phyloP scores from a whole-genome alignment of 2,797 vertebrate genomes.

The Pelobates cultripes region DNA sequence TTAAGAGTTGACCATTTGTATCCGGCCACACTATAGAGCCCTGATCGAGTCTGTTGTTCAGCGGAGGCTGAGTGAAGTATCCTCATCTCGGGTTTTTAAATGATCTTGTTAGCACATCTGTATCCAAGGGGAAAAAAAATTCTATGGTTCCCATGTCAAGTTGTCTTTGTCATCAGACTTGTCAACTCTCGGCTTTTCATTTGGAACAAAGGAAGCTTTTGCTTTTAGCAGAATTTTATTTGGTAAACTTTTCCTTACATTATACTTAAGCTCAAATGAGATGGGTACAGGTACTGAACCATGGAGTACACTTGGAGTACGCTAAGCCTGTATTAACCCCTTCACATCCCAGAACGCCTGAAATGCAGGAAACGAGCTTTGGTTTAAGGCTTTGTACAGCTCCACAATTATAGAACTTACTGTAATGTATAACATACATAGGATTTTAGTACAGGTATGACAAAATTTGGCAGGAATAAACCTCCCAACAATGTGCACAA shows the following conservation, averaged over 20 bases:
- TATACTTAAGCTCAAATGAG: conserved; percentile 18
- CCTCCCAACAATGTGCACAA: too few relatives aligned
- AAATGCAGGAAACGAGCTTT: too few relatives aligned
- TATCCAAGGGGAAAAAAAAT: conserved; percentile 3
- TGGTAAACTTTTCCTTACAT: conserved; percentile 28
- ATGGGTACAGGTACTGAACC: not conserved
- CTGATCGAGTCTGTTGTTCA: conserved; percentile 43
- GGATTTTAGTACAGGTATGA: too few relatives aligned
- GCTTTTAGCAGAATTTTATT: conserved; percentile 26
- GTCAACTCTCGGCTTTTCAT: conserved; percentile 12
- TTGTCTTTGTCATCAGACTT: conserved; percentile 33
- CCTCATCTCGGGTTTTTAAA: conserved; percentile 30
- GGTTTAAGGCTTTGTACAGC: too few relatives aligned
- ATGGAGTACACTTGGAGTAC: too few relatives aligned
- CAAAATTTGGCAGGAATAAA: too few relatives aligned
- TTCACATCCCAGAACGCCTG: too few relatives aligned
- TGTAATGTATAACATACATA: too few relatives aligned
- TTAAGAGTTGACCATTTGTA: conserved; percentile 19
- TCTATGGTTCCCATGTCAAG: conserved; percentile 36
- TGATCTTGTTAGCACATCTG: conserved; percentile 57
- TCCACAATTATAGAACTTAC: too few relatives aligned
- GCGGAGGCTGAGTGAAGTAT: conserved; percentile 31
- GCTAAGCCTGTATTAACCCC: not conserved
- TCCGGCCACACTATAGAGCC: conserved; percentile 28
- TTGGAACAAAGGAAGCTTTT: conserved; percentile 13